A percentile compares a stretch with the other conserved stretches of the same genome.
These are phyloP conservation scores for Puffinus mauretanicus DNA, from an alignment of 2,113 vertebrate species.

Conservation along the genomic window DNA sequence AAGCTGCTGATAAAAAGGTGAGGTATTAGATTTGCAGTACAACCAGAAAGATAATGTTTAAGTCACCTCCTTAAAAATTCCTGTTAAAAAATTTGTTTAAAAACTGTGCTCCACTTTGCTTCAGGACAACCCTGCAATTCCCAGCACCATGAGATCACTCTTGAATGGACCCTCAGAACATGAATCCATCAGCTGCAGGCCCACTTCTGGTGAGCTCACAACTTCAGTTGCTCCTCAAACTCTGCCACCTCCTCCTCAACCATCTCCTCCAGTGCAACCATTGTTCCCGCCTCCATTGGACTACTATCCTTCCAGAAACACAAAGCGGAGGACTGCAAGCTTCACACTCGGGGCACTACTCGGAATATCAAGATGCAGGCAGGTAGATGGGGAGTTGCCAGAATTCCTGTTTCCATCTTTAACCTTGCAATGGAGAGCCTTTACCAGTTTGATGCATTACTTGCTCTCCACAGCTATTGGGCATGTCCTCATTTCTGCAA, in stretches of 20 bases:
- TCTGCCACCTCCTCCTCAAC: background rate
- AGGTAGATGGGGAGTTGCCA: background rate
- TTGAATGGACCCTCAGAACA: background rate
- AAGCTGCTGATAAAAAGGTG: background rate
- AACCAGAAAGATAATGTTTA: background rate
- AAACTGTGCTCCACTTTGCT: background rate
- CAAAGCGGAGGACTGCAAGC: background rate
- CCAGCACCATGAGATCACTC: background rate
- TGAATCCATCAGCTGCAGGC: background rate
- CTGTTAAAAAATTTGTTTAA: background rate
- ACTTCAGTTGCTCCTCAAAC: background rate
- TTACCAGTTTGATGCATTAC: background rate
- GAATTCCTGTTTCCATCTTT: background rate
- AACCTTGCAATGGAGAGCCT: background rate
- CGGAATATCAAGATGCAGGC: background rate
- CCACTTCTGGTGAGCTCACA: background rate
- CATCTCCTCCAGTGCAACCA: background rate
- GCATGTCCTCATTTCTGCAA: background rate
- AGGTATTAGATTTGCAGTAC: background rate
- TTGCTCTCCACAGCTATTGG: background rate
- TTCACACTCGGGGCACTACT: background rate
- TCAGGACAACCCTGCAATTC: background rate
- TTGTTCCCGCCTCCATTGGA: background rate
- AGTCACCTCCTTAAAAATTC: background rate
- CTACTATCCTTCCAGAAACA: background rate